phyloP scores from a whole-genome alignment of 2,888 invertebrate species.

The Yponomeuta malinellus region DNA sequence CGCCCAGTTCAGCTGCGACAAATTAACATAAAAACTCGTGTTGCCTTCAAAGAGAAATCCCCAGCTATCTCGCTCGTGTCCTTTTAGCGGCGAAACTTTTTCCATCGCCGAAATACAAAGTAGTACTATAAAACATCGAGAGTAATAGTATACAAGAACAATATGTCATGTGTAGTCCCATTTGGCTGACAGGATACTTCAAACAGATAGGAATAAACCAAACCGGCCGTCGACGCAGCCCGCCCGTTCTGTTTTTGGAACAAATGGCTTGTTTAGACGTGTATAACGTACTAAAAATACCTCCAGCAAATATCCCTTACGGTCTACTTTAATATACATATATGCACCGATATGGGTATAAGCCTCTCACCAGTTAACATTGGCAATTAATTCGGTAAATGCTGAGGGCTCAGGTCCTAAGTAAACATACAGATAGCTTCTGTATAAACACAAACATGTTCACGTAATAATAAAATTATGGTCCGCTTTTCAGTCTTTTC shows the following conservation, averaged over 20 bases:
- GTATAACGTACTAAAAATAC: constrained; percentile 36
- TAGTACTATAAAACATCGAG: constrained; percentile 27
- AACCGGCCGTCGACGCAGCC: constrained; percentile 31
- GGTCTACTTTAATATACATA: constrained; percentile 1
- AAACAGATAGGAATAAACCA: constrained; percentile 50
- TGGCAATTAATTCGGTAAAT: constrained; percentile 37
- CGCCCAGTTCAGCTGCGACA: constrained; percentile 91
- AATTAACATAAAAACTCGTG: constrained; percentile 10
- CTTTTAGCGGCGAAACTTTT: background rate
- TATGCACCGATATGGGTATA: background rate
- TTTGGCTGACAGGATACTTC: constrained; percentile 45
- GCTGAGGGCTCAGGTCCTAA: constrained; percentile 41
- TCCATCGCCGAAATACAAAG: constrained; percentile 18
- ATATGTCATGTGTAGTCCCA: constrained; percentile 40
- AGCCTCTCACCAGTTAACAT: constrained; percentile 9
- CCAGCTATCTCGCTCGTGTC: background rate
- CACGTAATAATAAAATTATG: constrained; percentile 17
- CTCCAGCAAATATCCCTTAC: constrained; percentile 19
- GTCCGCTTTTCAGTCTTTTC: background rate
- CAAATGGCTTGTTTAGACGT: constrained; percentile 36
- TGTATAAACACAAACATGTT: constrained; percentile 17
- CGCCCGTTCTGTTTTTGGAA: constrained; percentile 25
- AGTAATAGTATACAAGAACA: constrained; percentile 29
- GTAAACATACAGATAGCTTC: constrained; percentile 38
- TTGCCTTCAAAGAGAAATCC: background rate